These are phyloP conservation scores for Drosophila subpulchrella DNA, from an alignment of 1,140 invertebrate genomes.

Conservation along the genomic window DNA sequence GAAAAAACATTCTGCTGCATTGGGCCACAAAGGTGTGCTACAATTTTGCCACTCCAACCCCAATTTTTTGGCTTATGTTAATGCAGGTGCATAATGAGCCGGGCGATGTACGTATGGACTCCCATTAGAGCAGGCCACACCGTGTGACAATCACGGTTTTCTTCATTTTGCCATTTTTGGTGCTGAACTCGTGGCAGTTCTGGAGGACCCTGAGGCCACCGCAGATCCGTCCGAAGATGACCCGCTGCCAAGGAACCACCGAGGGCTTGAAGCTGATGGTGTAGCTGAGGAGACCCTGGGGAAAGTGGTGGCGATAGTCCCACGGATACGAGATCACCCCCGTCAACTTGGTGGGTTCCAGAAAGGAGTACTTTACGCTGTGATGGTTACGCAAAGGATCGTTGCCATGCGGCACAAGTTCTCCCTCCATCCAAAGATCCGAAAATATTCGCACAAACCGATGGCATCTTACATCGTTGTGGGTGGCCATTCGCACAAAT, in stretches of 20 bases:
- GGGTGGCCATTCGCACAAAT: conserved; percentile 62
- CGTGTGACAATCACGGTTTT: conserved; percentile 49
- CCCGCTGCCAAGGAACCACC: conserved; percentile 38
- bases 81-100: conserved; percentile 40
- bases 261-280: conserved; percentile 70
- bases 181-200: conserved; percentile 57
- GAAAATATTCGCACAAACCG: conserved; percentile 61
- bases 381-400: conserved; percentile 40
- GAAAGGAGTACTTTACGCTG: conserved; percentile 26
- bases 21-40: conserved; percentile 46
- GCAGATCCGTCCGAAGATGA: conserved; percentile 64
- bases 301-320: conserved; percentile 60
- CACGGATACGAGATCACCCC: conserved; percentile 70
- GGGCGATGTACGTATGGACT: background rate
- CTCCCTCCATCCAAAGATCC: conserved; percentile 69
- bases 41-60: conserved; percentile 21
- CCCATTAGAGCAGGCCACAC: conserved; percentile 64
- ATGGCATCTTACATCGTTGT: conserved; percentile 49
- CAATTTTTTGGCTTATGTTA: conserved; percentile 27
- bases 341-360: conserved; percentile 37
- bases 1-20: conserved; percentile 32
- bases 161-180: conserved; percentile 59
- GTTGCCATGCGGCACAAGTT: conserved; percentile 17
- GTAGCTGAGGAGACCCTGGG: conserved; percentile 59
- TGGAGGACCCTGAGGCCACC: conserved; percentile 56